Base-by-base conservation (phyloP, 2,113 vertebrate species). In the Bufo bufo region DNA sequence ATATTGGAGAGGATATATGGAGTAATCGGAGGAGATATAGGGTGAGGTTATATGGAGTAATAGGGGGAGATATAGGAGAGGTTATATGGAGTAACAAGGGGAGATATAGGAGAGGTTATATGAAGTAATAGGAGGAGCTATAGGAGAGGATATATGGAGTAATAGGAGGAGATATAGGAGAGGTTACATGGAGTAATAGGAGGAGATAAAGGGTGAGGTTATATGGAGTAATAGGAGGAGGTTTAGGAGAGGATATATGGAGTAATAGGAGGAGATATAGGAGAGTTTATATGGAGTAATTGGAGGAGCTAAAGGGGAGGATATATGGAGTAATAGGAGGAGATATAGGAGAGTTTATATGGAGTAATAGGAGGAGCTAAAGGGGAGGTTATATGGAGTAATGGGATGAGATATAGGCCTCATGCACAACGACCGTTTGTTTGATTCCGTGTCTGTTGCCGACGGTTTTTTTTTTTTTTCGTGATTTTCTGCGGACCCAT, bases 241-340 rank as follows among this genome's bases (percentile, higher is more conserved):
- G 0, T 65, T 9, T 66, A 66, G 63, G 63, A 13, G 56, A 58
- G 65, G 65, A 3, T 66, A 66, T 66, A 66, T n/a, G 20, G 65
- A 66, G 65, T 66, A 66, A 66, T 66, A 66, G 65, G 65, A 66
- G 65, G n/a, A 66, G 65, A 66, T 66, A 71, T 71, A 71, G n/a
- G 66, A 23, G 23, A 43, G 10, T n/a, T 4, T 71, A 71, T 71
- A 71, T 33, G 10, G 66, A 71, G 66, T 71, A 71, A 71, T 71
- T 33, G 66, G 65, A 23, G 19, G 61, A 65, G 61, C 3, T 65
- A n/a, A 23, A 66, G 63, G 63, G 2, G 56, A 58, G 65, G 65
- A 3, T 66, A 66, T 66, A 66, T n/a, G 65, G 65, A 66, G 65
- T 66, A 66, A 66, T 66, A 66, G 65, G 65, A 66, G 65, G n/a